Conservation (phyloP, 2,888 invertebrate genomes). For the Papilio elwesi region DNA sequence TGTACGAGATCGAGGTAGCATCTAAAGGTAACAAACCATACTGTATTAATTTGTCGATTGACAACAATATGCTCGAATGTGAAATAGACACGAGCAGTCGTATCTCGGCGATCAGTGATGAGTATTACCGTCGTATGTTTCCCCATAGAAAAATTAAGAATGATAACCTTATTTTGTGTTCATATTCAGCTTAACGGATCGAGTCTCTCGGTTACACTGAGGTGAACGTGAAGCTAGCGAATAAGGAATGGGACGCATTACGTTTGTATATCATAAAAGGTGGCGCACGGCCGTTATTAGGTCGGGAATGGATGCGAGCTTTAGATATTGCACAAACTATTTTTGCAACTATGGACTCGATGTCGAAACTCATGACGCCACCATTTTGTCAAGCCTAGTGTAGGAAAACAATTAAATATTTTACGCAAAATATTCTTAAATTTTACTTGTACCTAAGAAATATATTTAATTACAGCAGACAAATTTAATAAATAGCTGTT, state of each 20-base stretch:
- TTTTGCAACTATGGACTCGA: too few relatives aligned
- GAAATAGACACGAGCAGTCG: background rate
- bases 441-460: too few relatives aligned
- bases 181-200: background rate
- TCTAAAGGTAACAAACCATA: too few relatives aligned
- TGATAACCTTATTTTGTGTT: background rate
- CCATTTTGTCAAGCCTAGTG: too few relatives aligned
- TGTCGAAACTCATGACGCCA: too few relatives aligned
- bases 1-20: background rate
- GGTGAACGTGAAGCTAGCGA: background rate
- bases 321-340: background rate
- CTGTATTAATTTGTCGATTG: too few relatives aligned
- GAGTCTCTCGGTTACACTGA: background rate
- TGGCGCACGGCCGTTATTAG: background rate
- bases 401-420: too few relatives aligned
- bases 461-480: too few relatives aligned
- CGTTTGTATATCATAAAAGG: background rate
- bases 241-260: background rate
- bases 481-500: too few relatives aligned
- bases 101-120: background rate
- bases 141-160: background rate
- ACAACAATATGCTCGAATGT: background rate
- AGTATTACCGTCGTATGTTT: background rate
- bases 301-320: background rate
- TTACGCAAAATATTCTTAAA: too few relatives aligned